Percentiles rank a stretch among this genome's conserved stretches.
phyloP scores from a whole-genome alignment of 1,140 invertebrate species.

The Caenorhabditis remanei region DNA sequence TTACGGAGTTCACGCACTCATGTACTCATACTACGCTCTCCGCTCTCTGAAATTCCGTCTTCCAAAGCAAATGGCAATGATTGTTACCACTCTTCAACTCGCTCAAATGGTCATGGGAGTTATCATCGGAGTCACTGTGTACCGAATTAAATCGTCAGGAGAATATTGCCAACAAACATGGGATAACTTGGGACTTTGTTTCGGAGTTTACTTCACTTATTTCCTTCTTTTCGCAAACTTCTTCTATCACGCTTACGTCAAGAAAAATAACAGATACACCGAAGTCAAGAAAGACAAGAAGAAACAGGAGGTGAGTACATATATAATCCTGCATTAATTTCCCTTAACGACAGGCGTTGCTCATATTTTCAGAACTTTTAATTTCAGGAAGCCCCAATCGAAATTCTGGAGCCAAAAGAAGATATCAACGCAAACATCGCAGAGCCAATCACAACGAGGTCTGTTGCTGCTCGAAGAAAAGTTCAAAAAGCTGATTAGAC shows the following conservation, averaged over 20 bases:
- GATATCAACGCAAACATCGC: conserved; percentile 58
- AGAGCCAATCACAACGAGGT: conserved; percentile 13
- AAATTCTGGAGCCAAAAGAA: conserved; percentile 35
- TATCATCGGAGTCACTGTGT: conserved; percentile 88
- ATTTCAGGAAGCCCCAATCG: conserved; percentile 28
- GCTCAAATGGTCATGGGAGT: conserved; percentile 95
- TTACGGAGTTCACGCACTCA: conserved; percentile 95
- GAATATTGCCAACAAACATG: conserved; percentile 87
- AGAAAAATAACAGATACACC: conserved; percentile 64
- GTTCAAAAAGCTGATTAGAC: conserved; percentile 57
- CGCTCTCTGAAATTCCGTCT: conserved; percentile 87
- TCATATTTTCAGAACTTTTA: background rate
- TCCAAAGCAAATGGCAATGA: conserved; percentile 87
- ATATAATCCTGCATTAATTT: too few relatives aligned
- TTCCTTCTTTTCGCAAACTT: conserved; percentile 80
- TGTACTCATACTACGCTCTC: conserved; percentile 98
- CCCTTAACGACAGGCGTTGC: background rate
- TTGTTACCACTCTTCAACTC: conserved; percentile 91
- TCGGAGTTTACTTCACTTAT: conserved; percentile 89
- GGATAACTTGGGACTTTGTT: conserved; percentile 90
- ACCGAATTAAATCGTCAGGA: conserved; percentile 79
- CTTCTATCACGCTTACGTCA: conserved; percentile 81
- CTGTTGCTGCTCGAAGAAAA: conserved; percentile 32
- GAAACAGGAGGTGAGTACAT: conserved; percentile 10
- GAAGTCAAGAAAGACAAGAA: conserved; percentile 39